Conservation (phyloP, 2,113 vertebrate genomes). For the Lampris megalopsis region DNA sequence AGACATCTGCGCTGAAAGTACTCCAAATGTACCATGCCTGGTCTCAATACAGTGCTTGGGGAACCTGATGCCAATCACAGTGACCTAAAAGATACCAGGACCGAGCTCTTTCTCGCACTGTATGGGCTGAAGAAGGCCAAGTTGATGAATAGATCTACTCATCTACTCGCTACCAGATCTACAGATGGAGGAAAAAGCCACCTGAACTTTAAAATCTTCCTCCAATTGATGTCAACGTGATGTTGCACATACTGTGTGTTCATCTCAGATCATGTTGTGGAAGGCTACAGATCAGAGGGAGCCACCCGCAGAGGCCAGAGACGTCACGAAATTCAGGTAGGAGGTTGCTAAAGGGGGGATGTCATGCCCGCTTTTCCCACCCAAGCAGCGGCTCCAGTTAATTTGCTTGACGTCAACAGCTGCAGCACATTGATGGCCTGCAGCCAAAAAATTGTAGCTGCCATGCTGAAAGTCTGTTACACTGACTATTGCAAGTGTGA, state of each 20-base stretch:
- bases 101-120: background rate
- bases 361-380: background rate
- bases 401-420: conserved; percentile 16
- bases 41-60: conserved; percentile 18
- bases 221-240: conserved; percentile 13
- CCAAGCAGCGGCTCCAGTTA: conserved; percentile 10
- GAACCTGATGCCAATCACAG: conserved; percentile 18
- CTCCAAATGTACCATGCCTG: background rate
- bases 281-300: conserved; percentile 4
- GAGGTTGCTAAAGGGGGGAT: no score
- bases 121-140: conserved; percentile 9
- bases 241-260: background rate
- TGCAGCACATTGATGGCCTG: conserved; percentile 20
- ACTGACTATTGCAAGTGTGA: conserved; percentile 18
- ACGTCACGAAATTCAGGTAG: background rate
- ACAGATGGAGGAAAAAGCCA: conserved; percentile 9
- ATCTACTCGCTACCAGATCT: background rate
- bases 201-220: conserved; percentile 7
- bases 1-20: background rate
- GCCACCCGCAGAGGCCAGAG: background rate
- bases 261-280: conserved; percentile 13
- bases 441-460: conserved; percentile 1
- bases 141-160: background rate
- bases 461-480: conserved; percentile 15
- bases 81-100: conserved; percentile 3